Conservation (phyloP, 2,797 vertebrate genomes). For the Anniella stebbinsi region DNA sequence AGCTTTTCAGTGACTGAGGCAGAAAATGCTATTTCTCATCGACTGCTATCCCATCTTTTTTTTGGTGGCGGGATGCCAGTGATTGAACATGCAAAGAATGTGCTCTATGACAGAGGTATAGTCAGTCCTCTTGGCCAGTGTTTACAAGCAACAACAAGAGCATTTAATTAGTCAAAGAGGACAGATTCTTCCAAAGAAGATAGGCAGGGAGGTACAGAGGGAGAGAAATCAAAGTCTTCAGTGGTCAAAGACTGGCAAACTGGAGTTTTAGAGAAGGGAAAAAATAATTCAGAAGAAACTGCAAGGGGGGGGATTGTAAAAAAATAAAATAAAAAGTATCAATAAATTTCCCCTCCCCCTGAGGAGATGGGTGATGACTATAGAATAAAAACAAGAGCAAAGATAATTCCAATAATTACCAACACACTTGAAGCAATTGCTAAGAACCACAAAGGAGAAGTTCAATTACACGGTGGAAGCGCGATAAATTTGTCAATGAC, state of each 20-base stretch:
- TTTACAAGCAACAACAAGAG: background rate
- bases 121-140: background rate
- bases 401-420: conserved; percentile 19
- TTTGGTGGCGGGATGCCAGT: background rate
- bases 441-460: conserved; percentile 12
- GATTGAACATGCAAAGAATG: background rate
- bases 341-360: background rate
- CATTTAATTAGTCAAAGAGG: background rate
- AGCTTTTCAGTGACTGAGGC: too few species aligned
- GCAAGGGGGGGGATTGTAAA: background rate
- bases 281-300: background rate
- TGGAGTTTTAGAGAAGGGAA: background rate
- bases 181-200: too few species aligned
- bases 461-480: conserved; percentile 13
- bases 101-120: background rate
- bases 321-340: background rate
- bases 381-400: conserved; percentile 9
- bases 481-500: background rate
- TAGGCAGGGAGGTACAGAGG: background rate
- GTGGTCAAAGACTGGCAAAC: background rate
- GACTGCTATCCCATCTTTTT: background rate
- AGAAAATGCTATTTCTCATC: background rate
- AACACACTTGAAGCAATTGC: background rate
- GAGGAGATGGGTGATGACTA: background rate
- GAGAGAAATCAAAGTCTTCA: conserved; percentile 6